Conservation (phyloP, 2,797 vertebrate genomes). For the Myoxocephalus aenaeus region DNA sequence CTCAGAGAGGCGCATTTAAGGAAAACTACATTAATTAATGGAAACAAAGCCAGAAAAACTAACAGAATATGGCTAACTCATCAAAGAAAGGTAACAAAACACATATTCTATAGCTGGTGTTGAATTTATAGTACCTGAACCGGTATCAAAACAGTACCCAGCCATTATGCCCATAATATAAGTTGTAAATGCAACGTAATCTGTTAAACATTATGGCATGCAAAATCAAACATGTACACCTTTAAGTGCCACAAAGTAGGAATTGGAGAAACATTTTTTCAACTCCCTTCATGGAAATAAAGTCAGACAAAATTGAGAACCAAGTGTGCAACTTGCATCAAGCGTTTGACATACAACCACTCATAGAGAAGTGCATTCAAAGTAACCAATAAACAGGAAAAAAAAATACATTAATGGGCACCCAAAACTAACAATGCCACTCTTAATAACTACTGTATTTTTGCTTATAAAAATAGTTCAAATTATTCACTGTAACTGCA, state of each 20-base stretch:
- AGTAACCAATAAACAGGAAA: conserved; percentile 24
- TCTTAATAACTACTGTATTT: conserved; percentile 6
- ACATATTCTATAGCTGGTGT: conserved; percentile 40
- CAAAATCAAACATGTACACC: conserved; percentile 50
- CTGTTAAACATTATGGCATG: conserved; percentile 54
- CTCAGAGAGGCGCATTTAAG: conserved; percentile 15
- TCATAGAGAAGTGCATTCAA: conserved; percentile 50
- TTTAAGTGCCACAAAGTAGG: conserved; percentile 39
- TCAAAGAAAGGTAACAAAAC: conserved; percentile 15
- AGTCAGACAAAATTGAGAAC: conserved; percentile 30
- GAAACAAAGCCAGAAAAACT: conserved; percentile 17
- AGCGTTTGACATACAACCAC: conserved; percentile 15
- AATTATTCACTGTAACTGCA: conserved; percentile 45
- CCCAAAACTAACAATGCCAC: conserved; percentile 18
- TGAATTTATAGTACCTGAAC: conserved; percentile 38
- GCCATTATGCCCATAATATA: conserved; percentile 27
- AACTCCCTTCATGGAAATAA: conserved; percentile 27
- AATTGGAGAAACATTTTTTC: conserved; percentile 5
- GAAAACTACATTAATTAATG: conserved; percentile 48
- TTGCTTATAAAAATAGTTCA: conserved; percentile 58
- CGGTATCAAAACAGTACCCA: conserved; percentile 56
- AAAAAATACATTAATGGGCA: neutral
- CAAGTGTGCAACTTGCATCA: conserved; percentile 37
- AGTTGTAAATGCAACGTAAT: conserved; percentile 27
- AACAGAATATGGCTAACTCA: conserved; percentile 7